phyloP scores from a whole-genome alignment of 2,113 vertebrate species.

The Orcinus orca region DNA sequence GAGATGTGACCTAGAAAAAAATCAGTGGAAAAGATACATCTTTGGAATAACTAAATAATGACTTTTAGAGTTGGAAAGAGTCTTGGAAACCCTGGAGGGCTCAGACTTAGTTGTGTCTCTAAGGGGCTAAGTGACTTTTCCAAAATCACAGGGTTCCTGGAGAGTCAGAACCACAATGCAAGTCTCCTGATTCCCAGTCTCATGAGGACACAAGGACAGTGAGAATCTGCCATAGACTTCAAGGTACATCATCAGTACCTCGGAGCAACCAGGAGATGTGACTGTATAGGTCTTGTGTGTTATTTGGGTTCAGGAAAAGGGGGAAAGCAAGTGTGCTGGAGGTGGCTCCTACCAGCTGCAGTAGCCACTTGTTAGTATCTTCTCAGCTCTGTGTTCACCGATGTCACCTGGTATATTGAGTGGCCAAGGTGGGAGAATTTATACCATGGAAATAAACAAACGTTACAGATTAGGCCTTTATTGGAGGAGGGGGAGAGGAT shows the following conservation, averaged over 20 bases:
- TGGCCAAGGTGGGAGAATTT: background rate
- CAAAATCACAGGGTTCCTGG: background rate
- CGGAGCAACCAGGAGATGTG: background rate
- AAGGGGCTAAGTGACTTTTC: background rate
- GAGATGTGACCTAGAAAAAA: background rate
- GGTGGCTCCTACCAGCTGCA: background rate
- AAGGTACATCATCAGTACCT: fast-evolving
- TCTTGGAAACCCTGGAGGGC: background rate
- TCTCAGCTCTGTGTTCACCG: background rate
- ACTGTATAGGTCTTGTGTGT: background rate
- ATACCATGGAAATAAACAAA: background rate
- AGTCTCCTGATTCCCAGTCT: background rate
- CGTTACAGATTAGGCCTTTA: background rate
- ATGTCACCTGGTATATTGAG: background rate
- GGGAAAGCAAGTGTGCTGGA: background rate
- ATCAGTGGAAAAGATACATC: background rate
- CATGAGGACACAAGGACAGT: background rate
- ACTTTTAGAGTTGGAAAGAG: background rate
- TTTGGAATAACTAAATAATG: conserved; percentile 32
- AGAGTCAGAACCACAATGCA: background rate
- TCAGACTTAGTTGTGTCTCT: background rate
- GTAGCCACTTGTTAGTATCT: background rate
- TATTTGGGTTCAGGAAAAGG: background rate
- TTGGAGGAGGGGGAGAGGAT: fast-evolving
- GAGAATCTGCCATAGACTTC: background rate